Percentiles rank a stretch among this genome's conserved stretches.
These are phyloP conservation scores for Leucosticte australis DNA, from an alignment of 2,113 vertebrate species.

Conservation along the genomic window DNA sequence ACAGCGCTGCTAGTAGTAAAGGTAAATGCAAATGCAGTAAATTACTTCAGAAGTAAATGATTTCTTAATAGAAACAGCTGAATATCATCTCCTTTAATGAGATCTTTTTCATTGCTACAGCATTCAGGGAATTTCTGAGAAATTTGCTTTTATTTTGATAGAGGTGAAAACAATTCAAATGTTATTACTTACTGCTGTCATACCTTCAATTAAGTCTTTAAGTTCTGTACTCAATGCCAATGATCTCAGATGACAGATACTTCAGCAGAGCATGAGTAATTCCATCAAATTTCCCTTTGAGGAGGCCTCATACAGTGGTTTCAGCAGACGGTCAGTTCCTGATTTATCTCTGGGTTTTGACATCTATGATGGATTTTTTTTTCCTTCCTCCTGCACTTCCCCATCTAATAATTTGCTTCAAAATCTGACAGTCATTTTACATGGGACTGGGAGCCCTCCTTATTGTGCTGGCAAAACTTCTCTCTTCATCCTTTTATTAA, in stretches of 20 bases:
- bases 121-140: background rate
- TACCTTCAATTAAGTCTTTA: background rate
- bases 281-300: background rate
- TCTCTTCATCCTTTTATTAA: background rate
- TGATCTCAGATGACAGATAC: background rate
- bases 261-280: background rate
- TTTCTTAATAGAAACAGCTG: background rate
- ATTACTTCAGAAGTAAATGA: background rate
- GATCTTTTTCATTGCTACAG: background rate
- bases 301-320: background rate
- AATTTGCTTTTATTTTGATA: background rate
- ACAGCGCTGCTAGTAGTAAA: background rate
- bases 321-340: background rate
- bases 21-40: background rate
- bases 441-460: background rate
- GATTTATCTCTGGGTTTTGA: background rate
- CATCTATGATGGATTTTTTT: background rate
- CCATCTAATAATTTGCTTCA: background rate
- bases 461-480: background rate
- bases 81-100: background rate
- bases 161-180: background rate
- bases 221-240: background rate
- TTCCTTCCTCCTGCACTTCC: background rate
- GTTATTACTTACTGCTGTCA: background rate
- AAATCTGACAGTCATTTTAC: background rate